A percentile compares a stretch with the other conserved stretches of the same genome.
These are phyloP conservation scores for Eutrigla gurnardus DNA, from an alignment of 2,797 vertebrate genomes.

Conservation along the genomic window DNA sequence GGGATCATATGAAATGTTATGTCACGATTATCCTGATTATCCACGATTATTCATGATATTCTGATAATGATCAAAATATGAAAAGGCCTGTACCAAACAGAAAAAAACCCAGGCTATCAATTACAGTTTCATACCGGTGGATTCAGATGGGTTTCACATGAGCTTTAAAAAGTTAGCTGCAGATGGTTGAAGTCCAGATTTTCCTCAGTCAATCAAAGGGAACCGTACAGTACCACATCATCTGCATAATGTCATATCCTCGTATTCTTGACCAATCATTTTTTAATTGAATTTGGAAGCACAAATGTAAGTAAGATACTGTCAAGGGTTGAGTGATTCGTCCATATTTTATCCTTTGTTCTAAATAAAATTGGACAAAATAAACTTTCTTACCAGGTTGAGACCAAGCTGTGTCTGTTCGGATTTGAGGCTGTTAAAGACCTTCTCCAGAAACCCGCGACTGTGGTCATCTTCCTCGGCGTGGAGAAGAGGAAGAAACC, in stretches of 20 bases:
- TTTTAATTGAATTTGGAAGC: background rate
- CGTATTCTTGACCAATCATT: background rate
- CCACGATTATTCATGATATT: no score
- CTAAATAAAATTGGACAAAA: background rate
- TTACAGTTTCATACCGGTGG: no score
- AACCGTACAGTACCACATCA: background rate
- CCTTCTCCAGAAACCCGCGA: constrained; percentile 77
- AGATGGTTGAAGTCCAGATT: no score
- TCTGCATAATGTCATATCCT: background rate
- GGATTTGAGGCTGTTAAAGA: constrained; percentile 80
- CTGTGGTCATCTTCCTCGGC: constrained; percentile 90
- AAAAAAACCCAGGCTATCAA: no score
- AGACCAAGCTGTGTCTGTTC: constrained; percentile 86
- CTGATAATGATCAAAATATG: no score
- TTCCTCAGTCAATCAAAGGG: no score
- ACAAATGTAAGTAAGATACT: background rate
- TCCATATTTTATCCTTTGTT: background rate
- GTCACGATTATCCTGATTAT: no score
- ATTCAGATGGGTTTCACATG: no score
- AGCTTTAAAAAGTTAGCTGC: no score
- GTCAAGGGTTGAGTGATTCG: background rate
- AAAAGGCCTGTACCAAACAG: no score
- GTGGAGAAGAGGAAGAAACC: constrained; percentile 81
- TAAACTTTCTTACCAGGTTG: constrained; percentile 46
- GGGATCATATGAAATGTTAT: no score